Base-by-base conservation (phyloP, 2,888 invertebrate genomes). In the Myathropa florea region DNA sequence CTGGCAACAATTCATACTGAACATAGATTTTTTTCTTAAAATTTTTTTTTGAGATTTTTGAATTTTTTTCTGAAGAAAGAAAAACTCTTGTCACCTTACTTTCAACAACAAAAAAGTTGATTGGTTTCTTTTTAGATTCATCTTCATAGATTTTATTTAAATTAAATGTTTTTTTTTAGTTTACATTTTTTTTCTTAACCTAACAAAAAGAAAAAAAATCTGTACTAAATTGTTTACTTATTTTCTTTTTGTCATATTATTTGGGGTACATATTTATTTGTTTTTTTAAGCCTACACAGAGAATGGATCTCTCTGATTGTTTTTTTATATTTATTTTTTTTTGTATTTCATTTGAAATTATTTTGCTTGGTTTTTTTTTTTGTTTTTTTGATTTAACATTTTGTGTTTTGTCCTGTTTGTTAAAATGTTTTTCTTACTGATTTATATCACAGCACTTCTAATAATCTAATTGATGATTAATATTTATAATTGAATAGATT, bases 361-460 rank as follows among this genome's bases (percentile, higher is more conserved):
- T n/a, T n/a, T n/a, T n/a, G n/a, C n/a, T n/a, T n/a, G n/a, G n/a
- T n/a, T 68, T 83, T 60, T 63, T 72, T 67, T 82, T 68, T 75
- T 21, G 60, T 26, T 73, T 59, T 80, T 77, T 76, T 59, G 46
- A 61, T 68, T 80, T 61, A 65, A 63, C 57, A 64, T 87, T 70
- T 83, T 75, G 33, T 78, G 72, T 88, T 76, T 79, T 57, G 26
- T 79, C 71, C 70, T 65, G 14, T 67, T 68, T 23, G 28, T 75
- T 75, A 30, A 64, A 61, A 60, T 60, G 59, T 39, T 68, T 85
- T 76, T 83, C 88, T 89, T 88, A 88, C 83, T 88, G 88, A 88
- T 84, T 88, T 88, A 87, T 89, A 89, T 89, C 89, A 89, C 89
- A 89, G 89, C 89, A 84, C 83, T 88, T 87, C 88, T 88, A 88